Conservation (phyloP, 2,888 invertebrate genomes). For the Drosophila trichaetosa region DNA sequence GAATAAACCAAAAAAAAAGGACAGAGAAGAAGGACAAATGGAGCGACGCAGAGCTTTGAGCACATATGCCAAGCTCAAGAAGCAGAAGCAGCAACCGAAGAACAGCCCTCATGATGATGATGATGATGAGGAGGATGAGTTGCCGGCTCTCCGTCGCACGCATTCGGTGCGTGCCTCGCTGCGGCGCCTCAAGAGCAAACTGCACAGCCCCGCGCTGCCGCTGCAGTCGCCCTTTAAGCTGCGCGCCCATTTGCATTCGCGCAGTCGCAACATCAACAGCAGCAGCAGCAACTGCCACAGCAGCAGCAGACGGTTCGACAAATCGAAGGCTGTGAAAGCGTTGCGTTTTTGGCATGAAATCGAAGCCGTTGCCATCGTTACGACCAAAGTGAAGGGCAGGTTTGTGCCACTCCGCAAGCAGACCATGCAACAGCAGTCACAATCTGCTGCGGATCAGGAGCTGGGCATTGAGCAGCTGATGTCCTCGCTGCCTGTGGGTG, state of each 20-base stretch:
- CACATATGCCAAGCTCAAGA: constrained; percentile 74
- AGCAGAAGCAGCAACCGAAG: constrained; percentile 39
- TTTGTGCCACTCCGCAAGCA: constrained; percentile 59
- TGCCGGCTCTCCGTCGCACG: constrained; percentile 86
- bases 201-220: constrained; percentile 73
- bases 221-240: constrained; percentile 83
- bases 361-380: constrained; percentile 64
- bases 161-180: constrained; percentile 90
- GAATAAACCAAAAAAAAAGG: constrained; percentile 6
- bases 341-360: constrained; percentile 67
- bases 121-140: constrained; percentile 26
- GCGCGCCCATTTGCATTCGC: constrained; percentile 67
- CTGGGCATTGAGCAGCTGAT: constrained; percentile 77
- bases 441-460: constrained; percentile 22
- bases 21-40: constrained; percentile 55
- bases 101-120: constrained; percentile 4
- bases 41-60: constrained; percentile 77
- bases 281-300: constrained; percentile 22
- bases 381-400: constrained; percentile 55
- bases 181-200: constrained; percentile 88
- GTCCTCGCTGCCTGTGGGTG: constrained; percentile 78
- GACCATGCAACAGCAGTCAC: constrained; percentile 19
- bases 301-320: constrained; percentile 43
- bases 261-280: constrained; percentile 45
- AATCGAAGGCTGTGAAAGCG: constrained; percentile 59